These are phyloP conservation scores for Mixornis gularis DNA, from an alignment of 2,113 vertebrate species.

Conservation along the genomic window DNA sequence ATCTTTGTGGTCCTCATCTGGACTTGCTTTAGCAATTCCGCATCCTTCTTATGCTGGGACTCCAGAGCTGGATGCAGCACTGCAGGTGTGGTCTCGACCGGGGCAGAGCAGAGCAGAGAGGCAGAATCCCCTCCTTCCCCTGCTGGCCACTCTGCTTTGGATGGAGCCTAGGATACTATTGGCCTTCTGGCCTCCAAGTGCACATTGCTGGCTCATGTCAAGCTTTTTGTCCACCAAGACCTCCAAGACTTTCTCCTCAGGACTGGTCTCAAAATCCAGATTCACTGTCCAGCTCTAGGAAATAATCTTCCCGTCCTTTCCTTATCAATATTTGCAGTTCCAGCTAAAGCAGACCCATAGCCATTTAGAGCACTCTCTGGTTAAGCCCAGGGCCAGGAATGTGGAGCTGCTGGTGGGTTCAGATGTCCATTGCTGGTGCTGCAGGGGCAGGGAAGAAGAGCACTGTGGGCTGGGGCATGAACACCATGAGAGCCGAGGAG, in stretches of 20 bases:
- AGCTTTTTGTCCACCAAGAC: neutral
- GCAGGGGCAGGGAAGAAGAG: neutral
- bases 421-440: neutral
- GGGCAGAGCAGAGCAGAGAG: neutral
- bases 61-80: neutral
- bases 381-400: neutral
- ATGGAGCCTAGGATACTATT: fast-evolving
- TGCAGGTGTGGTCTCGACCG: neutral
- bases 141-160: fast-evolving
- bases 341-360: neutral
- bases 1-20: neutral
- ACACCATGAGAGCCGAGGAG: fast-evolving
- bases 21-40: neutral
- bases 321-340: neutral
- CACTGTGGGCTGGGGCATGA: fast-evolving
- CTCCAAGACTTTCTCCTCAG: neutral
- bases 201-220: neutral
- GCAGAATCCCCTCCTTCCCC: neutral
- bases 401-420: neutral
- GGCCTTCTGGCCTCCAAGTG: neutral
- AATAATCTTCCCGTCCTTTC: neutral
- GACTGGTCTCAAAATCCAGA: neutral
- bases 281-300: neutral
- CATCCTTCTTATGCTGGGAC: neutral
- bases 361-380: neutral